phyloP scores from a whole-genome alignment of 2,888 invertebrate species.

The Andrena bucephala region DNA sequence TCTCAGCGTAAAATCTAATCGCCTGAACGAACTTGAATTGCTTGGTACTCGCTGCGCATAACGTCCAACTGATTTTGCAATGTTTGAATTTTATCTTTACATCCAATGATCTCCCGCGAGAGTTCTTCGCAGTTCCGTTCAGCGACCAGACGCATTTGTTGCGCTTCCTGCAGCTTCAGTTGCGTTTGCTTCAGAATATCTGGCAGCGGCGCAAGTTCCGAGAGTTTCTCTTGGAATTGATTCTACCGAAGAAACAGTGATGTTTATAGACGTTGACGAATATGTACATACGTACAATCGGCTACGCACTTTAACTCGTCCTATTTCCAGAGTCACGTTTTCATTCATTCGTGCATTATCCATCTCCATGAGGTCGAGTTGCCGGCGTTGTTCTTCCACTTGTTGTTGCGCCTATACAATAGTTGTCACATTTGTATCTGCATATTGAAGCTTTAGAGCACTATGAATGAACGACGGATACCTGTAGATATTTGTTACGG shows the following conservation, averaged over 20 bases:
- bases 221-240: slow-evolving; percentile 90
- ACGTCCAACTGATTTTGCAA: slow-evolving; percentile 81
- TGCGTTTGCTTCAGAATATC: slow-evolving; percentile 90
- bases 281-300: neutral
- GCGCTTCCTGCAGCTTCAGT: slow-evolving; percentile 89
- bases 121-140: slow-evolving; percentile 89
- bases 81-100: slow-evolving; percentile 87
- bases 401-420: slow-evolving; percentile 87
- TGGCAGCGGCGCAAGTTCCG: slow-evolving; percentile 89
- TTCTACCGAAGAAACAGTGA: slow-evolving; percentile 78
- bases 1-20: neutral
- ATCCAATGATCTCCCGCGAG: slow-evolving; percentile 88
- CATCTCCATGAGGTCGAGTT: slow-evolving; percentile 90
- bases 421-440: neutral
- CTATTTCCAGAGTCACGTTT: slow-evolving; percentile 90
- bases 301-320: slow-evolving; percentile 87
- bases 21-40: slow-evolving; percentile 68
- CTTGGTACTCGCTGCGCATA: slow-evolving; percentile 75
- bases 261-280: neutral
- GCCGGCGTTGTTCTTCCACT: slow-evolving; percentile 90
- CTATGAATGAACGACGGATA: slow-evolving; percentile 35
- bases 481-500: slow-evolving; percentile 87
- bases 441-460: neutral
- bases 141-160: slow-evolving; percentile 88
- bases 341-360: slow-evolving; percentile 90